Evolutionary conservation across 1,140 invertebrate species (phyloP).

Genomic region (Polypedilum vanderplanki): DNA sequence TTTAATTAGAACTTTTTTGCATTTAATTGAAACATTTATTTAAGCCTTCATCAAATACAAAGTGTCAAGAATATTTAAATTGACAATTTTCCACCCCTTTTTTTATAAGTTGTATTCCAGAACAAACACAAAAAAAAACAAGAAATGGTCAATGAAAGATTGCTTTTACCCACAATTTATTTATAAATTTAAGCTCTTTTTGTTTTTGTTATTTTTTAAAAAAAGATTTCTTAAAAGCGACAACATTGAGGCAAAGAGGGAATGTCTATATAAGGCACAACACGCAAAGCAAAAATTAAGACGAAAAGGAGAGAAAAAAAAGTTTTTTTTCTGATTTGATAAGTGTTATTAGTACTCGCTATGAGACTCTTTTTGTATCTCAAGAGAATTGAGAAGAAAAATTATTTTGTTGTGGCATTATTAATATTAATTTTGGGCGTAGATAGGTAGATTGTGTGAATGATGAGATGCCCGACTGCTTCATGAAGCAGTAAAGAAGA

Average conservation of each 20-base stretch:
- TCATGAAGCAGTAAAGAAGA: not conserved
- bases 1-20: no score
- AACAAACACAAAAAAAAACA: no score
- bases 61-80: no score
- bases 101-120: no score
- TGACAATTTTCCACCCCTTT: no score
- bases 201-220: no score
- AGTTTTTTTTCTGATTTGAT: not conserved
- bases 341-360: conserved; percentile 25
- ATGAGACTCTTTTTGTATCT: not conserved
- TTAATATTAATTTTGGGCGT: conserved; percentile 25
- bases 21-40: no score
- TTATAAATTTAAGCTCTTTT: no score
- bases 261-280: not conserved
- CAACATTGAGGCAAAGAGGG: not conserved
- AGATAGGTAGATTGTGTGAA: not conserved
- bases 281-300: conserved; percentile 17
- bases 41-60: no score
- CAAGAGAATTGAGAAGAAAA: conserved; percentile 7
- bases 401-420: not conserved
- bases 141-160: no score
- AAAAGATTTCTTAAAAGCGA: not conserved
- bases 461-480: not conserved
- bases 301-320: conserved; percentile 7
- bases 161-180: no score